Conservation (phyloP, 64 coral and sea anemone genomes). For the Montipora sp. region DNA sequence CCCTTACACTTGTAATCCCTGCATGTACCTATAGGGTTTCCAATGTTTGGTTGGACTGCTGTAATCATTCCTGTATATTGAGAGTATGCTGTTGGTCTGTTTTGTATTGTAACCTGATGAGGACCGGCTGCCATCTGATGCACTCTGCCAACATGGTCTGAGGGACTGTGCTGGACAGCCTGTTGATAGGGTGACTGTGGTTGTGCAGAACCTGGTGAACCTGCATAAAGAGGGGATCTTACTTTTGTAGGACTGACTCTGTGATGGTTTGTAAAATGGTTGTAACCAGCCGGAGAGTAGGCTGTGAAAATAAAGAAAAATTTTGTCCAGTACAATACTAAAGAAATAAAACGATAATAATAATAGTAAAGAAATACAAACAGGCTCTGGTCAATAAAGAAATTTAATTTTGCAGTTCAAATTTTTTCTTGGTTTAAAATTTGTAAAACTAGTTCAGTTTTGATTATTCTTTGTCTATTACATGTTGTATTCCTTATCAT, state of each 20-base stretch:
- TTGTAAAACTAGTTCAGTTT: too few relatives aligned
- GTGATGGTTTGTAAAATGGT: conserved; percentile 64
- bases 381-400: too few relatives aligned
- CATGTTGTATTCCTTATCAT: too few relatives aligned
- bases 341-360: too few relatives aligned
- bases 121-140: conserved; percentile 58
- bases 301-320: not conserved
- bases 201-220: conserved; percentile 72
- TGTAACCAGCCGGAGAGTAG: conserved; percentile 47
- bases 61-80: not conserved
- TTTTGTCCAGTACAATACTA: not conserved
- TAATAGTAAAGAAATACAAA: too few relatives aligned
- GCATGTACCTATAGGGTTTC: conserved; percentile 26
- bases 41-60: conserved; percentile 25
- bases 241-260: conserved; percentile 61
- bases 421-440: too few relatives aligned
- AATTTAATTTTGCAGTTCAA: too few relatives aligned
- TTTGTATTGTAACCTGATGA: conserved; percentile 23
- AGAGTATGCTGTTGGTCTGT: conserved; percentile 10
- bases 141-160: conserved; percentile 54
- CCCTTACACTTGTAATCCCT: too few relatives aligned
- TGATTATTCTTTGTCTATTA: too few relatives aligned
- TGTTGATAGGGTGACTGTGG: conserved; percentile 79
- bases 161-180: conserved; percentile 77
- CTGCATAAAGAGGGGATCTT: conserved; percentile 77